A percentile compares a stretch with the other conserved stretches of the same genome.
Evolutionary conservation across 2,888 invertebrate genomes (phyloP).

Genomic region (Oligia latruncula): DNA sequence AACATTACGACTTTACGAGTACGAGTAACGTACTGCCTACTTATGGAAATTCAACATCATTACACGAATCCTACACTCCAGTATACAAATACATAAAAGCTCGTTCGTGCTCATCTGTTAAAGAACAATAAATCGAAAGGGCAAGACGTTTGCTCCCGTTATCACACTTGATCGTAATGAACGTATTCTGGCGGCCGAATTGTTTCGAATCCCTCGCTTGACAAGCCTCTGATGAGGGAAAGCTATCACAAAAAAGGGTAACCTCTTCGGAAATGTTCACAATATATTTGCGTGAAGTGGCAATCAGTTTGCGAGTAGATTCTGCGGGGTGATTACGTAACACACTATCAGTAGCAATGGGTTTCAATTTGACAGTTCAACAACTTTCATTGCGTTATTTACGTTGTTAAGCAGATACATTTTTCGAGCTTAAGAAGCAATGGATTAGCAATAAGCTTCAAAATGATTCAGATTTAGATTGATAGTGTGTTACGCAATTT

Average conservation of each 20-base stretch:
- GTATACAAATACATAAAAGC: conserved; percentile 26
- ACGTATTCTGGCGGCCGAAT: conserved; percentile 74
- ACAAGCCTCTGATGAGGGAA: conserved; percentile 79
- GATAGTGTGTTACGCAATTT: no score
- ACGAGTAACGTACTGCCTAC: conserved; percentile 19
- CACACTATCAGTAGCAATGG: no score
- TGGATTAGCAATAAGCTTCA: no score
- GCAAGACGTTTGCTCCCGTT: conserved; percentile 63
- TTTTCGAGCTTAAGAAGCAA: no score
- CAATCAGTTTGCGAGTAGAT: conserved; percentile 72
- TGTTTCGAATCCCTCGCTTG: conserved; percentile 79
- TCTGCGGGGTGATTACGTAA: no score
- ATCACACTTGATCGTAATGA: conserved; percentile 76
- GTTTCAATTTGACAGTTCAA: no score
- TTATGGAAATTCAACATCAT: conserved; percentile 41
- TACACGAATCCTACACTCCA: conserved; percentile 26
- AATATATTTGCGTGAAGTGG: conserved; percentile 77
- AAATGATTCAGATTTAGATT: no score
- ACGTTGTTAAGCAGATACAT: no score
- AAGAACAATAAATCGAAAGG: conserved; percentile 54
- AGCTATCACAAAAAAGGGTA: conserved; percentile 79
- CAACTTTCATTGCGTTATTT: no score
- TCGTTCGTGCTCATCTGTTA: conserved; percentile 34
- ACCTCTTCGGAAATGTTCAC: conserved; percentile 75
- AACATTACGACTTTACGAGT: conserved; percentile 37